Evolutionary conservation across 1,140 invertebrate species (phyloP).

Genomic region (Coelopa frigida): DNA sequence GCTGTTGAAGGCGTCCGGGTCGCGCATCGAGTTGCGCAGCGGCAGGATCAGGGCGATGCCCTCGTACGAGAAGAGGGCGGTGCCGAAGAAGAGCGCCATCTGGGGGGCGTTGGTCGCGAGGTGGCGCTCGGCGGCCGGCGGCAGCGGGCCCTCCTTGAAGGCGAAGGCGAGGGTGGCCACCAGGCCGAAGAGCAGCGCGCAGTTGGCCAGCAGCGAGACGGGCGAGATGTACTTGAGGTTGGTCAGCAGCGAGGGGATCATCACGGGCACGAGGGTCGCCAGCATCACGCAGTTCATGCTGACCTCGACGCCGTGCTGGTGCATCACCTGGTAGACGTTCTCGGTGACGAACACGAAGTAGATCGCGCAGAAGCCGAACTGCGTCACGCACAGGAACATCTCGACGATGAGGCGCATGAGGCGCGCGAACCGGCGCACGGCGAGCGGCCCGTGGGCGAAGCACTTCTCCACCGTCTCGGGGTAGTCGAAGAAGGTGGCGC

Average conservation of each 20-base stretch:
- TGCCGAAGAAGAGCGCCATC: conserved; percentile 65
- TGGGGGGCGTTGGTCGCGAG: conserved; percentile 52
- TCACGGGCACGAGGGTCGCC: conserved; percentile 61
- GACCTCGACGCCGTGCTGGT: conserved; percentile 53
- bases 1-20: conserved; percentile 65
- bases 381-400: conserved; percentile 79
- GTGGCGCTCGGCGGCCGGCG: conserved; percentile 48
- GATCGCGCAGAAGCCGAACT: conserved; percentile 91
- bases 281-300: conserved; percentile 60
- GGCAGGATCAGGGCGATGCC: conserved; percentile 76
- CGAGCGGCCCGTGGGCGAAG: conserved; percentile 62
- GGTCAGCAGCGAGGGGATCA: conserved; percentile 66
- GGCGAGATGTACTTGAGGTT: conserved; percentile 69
- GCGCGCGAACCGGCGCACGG: conserved; percentile 52
- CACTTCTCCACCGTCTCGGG: conserved; percentile 72
- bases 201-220: conserved; percentile 62
- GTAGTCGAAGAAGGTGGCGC: conserved; percentile 52
- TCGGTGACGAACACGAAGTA: conserved; percentile 88
- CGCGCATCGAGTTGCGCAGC: conserved; percentile 80
- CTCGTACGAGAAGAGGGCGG: conserved; percentile 70
- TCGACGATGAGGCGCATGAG: conserved; percentile 63
- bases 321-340: conserved; percentile 65
- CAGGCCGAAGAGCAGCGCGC: conserved; percentile 58
- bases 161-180: conserved; percentile 63
- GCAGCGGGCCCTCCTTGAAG: conserved; percentile 54